These are phyloP conservation scores for Psilanteris sp. DNA, from an alignment of 1,140 invertebrate species.

Conservation along the genomic window DNA sequence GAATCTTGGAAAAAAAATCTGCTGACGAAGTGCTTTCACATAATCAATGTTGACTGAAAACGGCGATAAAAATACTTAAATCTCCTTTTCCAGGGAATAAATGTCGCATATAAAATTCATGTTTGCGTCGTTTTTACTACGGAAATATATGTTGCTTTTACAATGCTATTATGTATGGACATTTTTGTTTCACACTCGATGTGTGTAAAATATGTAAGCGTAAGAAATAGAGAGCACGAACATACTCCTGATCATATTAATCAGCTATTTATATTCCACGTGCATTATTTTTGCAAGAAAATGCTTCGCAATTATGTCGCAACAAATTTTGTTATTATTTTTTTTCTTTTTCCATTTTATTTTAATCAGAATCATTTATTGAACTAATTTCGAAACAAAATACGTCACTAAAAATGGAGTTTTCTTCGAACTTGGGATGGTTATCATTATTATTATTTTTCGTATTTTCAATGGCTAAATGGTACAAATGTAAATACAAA, in stretches of 20 bases:
- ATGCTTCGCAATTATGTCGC: too few species aligned
- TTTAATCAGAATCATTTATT: too few species aligned
- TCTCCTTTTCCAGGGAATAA: conserved; percentile 16
- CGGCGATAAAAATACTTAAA: conserved; percentile 17
- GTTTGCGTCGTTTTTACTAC: conserved; percentile 23
- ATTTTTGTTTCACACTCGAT: conserved; percentile 36
- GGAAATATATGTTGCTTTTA: conserved; percentile 30
- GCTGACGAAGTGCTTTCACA: conserved; percentile 6
- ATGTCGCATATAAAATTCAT: conserved; percentile 37
- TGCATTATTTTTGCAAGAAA: too few species aligned
- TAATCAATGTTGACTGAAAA: conserved; percentile 34
- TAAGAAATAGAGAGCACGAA: conserved; percentile 15
- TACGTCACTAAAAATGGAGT: too few species aligned
- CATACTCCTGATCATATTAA: conserved; percentile 10
- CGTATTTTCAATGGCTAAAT: too few species aligned
- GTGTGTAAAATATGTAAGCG: conserved; percentile 24
- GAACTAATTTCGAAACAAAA: too few species aligned
- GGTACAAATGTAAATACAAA: too few species aligned
- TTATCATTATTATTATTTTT: too few species aligned
- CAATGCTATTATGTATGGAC: conserved; percentile 4
- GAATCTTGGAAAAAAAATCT: too few species aligned
- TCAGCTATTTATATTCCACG: conserved; percentile 36
- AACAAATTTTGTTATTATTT: too few species aligned
- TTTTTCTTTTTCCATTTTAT: too few species aligned
- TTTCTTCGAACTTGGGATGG: too few species aligned